Evolutionary conservation across 2,113 vertebrate species (phyloP), one percentile per base, ranked within the genome.

Genomic region (Dermatemys mawii): DNA sequence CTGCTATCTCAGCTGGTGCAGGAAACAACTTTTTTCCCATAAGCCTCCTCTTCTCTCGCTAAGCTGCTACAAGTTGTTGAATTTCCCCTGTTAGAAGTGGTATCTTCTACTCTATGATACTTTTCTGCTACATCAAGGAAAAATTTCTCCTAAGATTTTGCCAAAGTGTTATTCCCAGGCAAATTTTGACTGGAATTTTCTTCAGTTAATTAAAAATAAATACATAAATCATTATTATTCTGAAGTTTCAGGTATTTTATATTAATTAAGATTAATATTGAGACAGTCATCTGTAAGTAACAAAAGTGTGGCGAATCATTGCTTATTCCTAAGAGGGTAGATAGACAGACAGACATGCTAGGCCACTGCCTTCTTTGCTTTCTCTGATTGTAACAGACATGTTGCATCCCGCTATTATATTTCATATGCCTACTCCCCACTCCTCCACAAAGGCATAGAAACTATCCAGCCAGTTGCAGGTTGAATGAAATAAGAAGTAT

Each of bases 31-130:
- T 67, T 19, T 19, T 21, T 67, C n/a, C 16, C 35, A 38, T 38
- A 91, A 86, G 81, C 41, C 78, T 22, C 35, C 95, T 94, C 83
- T 67, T 67, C 35, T 67, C 32, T 67, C 89, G 70, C 89, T 57
- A 92, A 93, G 57, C 35, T 38, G 90, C 91, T 91, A 84, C 50
- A 80, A 92, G 75, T 46, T 94, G 87, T 84, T 67, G 94, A 91
- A 4, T 95, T 93, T 63, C 57, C 81, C 81, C 81, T 95, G 95
- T 84, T 86, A 44, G 89, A 93, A 90, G 95, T 50, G 84, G 11
- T 93, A 0, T 81, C 89, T 90, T 90, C 90, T 63, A 87, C 0
- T 0, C 21, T 75, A 60, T 75, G 75, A 57, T 88, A 38, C 7
- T 8, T 95, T 50, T 8, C 41, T 96, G 94, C 57, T 84, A 41